Conservation (phyloP, 1,140 invertebrate genomes). For the Aphidius ervi region DNA sequence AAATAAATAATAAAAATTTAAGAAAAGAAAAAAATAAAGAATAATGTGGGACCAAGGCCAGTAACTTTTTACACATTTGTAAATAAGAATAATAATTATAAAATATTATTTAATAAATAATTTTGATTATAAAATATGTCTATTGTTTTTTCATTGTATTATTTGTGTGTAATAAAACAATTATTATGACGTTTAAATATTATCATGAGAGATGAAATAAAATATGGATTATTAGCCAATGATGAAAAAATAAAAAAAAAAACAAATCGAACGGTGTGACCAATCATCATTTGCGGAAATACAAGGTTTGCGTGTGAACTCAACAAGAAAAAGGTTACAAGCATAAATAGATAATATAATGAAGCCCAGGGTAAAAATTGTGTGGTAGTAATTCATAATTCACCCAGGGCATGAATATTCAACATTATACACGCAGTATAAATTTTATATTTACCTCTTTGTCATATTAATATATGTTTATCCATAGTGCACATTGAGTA, state of each 20-base stretch:
- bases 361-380: slow-evolving; percentile 27
- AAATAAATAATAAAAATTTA: not conserved
- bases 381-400: slow-evolving; percentile 26
- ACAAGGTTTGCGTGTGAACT: slow-evolving; percentile 26
- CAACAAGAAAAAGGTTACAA: slow-evolving; percentile 27
- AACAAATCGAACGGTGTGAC: slow-evolving; percentile 3
- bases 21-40: slow-evolving; percentile 1
- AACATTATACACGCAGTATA: slow-evolving; percentile 26
- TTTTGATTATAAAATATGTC: no score
- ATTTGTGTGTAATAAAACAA: no score
- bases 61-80: slow-evolving; percentile 30
- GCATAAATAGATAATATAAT: slow-evolving; percentile 31
- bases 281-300: slow-evolving; percentile 16
- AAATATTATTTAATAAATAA: no score
- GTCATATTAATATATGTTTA: slow-evolving; percentile 5
- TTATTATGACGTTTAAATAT: no score
- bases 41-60: slow-evolving; percentile 32
- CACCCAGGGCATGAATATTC: slow-evolving; percentile 32
- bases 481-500: not conserved
- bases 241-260: not conserved
- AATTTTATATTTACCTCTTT: slow-evolving; percentile 23
- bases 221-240: not conserved
- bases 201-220: no score
- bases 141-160: no score
- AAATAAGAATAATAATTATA: not conserved